These are phyloP conservation scores for Gymnorhina tibicen DNA, from an alignment of 2,113 vertebrate species.

Conservation along the genomic window DNA sequence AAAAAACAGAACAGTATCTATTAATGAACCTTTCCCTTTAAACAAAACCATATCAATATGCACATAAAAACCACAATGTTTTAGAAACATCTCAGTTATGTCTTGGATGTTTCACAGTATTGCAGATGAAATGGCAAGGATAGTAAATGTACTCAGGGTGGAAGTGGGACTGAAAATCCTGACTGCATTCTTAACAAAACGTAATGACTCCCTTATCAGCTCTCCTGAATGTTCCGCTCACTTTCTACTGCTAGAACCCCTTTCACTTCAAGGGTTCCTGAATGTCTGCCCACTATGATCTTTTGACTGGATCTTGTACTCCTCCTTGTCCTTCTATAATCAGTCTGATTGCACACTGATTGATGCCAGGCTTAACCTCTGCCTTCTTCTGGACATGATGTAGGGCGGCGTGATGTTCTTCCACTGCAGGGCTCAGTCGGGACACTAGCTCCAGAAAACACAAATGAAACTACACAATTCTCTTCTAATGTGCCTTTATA, in stretches of 20 bases:
- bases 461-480: not conserved
- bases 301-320: constrained; percentile 25
- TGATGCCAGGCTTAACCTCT: constrained; percentile 54
- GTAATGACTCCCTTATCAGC: not conserved
- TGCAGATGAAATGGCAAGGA: not conserved
- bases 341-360: constrained; percentile 59
- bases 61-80: not conserved
- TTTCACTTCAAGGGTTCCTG: not conserved
- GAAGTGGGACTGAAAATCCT: not conserved
- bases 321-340: constrained; percentile 22
- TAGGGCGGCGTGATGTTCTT: not conserved
- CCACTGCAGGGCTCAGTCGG: not conserved
- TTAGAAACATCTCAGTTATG: not conserved
- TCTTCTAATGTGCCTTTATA: not conserved
- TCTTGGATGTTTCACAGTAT: not conserved
- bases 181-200: not conserved
- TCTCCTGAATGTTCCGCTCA: not conserved
- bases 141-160: not conserved
- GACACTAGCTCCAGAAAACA: not conserved
- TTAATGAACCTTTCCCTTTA: not conserved
- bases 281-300: not conserved
- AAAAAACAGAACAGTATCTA: not conserved
- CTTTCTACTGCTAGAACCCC: not conserved
- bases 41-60: not conserved
- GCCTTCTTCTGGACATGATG: not conserved